A percentile compares a stretch with the other conserved stretches of the same genome.
Conservation (phyloP, 2,113 vertebrate species). For the Eidolon helvum region DNA sequence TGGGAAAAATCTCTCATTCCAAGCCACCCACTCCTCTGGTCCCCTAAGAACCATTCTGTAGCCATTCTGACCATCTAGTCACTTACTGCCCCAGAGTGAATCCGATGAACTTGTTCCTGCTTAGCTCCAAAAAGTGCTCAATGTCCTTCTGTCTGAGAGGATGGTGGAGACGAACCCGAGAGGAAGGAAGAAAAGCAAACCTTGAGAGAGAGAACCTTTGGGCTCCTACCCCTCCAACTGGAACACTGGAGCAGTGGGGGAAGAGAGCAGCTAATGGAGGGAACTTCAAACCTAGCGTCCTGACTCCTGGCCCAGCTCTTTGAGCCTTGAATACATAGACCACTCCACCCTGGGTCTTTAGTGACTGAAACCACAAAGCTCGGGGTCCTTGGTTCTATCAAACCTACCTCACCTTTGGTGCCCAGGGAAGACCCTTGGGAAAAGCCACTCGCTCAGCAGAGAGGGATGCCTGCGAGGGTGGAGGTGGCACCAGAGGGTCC, state of each 20-base stretch:
- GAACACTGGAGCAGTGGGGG: not conserved
- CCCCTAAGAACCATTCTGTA: not conserved
- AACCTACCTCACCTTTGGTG: slow-evolving; percentile 96
- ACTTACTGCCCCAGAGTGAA: slow-evolving; percentile 97
- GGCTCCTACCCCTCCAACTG: not conserved
- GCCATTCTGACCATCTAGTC: not conserved
- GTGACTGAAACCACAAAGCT: not conserved
- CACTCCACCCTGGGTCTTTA: not conserved
- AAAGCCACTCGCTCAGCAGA: slow-evolving; percentile 90
- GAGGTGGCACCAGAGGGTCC: slow-evolving; percentile 86
- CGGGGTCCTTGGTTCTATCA: not conserved
- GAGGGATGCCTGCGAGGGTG: slow-evolving; percentile 77
- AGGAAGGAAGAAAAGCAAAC: slow-evolving; percentile 55
- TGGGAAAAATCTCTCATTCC: not conserved
- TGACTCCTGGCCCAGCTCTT: not conserved
- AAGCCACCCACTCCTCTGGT: not conserved
- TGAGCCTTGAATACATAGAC: not conserved
- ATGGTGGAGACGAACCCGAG: not conserved
- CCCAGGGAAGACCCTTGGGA: slow-evolving; percentile 97
- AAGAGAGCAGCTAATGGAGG: not conserved
- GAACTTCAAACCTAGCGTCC: not conserved
- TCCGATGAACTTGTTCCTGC: slow-evolving; percentile 98
- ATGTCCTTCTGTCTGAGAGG: slow-evolving; percentile 96
- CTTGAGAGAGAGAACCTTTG: slow-evolving; percentile 22
- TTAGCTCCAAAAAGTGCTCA: slow-evolving; percentile 96